A percentile compares a stretch with the other conserved stretches of the same genome.
Conservation (phyloP, 2,888 invertebrate species). For the Rhimphoctona megacephalus region DNA sequence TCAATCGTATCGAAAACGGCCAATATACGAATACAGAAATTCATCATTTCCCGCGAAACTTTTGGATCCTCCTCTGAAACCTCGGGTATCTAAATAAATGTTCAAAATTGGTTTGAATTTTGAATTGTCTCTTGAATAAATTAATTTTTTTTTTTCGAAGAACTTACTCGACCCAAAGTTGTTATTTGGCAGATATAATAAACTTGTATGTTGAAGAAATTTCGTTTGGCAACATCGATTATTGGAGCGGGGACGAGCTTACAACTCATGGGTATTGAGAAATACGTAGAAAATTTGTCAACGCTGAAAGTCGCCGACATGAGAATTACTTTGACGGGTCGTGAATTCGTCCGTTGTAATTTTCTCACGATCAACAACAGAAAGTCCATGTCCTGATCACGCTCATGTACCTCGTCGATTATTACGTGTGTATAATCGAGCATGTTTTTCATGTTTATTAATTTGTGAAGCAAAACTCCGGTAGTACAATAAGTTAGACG, state of each 20-base stretch:
- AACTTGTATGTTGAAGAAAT: slow-evolving; percentile 87
- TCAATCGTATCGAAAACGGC: slow-evolving; percentile 89
- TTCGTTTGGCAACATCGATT: slow-evolving; percentile 86
- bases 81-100: slow-evolving; percentile 82
- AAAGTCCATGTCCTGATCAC: slow-evolving; percentile 97
- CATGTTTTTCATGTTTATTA: slow-evolving; percentile 90
- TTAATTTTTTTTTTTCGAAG: neutral
- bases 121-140: neutral
- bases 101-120: slow-evolving; percentile 6
- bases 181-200: slow-evolving; percentile 87
- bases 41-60: slow-evolving; percentile 87
- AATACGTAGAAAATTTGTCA: slow-evolving; percentile 90
- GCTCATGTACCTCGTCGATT: slow-evolving; percentile 97
- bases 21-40: slow-evolving; percentile 86
- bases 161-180: slow-evolving; percentile 79
- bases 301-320: slow-evolving; percentile 98
- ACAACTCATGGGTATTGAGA: slow-evolving; percentile 84
- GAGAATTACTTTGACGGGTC: slow-evolving; percentile 90
- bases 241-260: slow-evolving; percentile 86
- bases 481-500: slow-evolving; percentile 95
- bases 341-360: slow-evolving; percentile 89
- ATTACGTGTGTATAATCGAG: slow-evolving; percentile 94
- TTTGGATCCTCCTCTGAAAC: slow-evolving; percentile 88
- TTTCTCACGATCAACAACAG: slow-evolving; percentile 93
- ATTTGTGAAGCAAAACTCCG: slow-evolving; percentile 93